Evolutionary conservation across 2,113 vertebrate species (phyloP), one percentile per base, ranked within the genome.

Genomic region (Lycocorax pyrrhopterus): DNA sequence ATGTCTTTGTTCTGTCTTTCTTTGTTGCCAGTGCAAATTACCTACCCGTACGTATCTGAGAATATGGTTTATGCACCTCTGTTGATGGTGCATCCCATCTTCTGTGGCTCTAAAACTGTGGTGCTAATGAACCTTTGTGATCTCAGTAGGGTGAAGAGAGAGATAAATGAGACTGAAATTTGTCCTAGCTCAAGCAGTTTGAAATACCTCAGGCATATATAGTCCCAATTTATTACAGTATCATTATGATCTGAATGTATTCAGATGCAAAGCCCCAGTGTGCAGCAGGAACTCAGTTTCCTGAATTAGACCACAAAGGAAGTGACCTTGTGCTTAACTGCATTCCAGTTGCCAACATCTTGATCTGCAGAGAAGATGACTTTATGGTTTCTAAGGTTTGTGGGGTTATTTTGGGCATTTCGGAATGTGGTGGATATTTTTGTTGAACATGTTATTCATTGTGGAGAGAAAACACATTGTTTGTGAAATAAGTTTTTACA

Each of bases 221-320:
- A 47, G 30, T 53, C 55, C 29, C 13, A 52, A 2, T 85, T 83
- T 71, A 27, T 87, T 83, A 46, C 35, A 67, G 13, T 47, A 13
- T 41, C 30, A 12, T 62, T 89, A 26, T 49, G 30, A 58, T n/a
- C 49, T 89, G 46, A 80, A 43, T 73, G 25, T 85, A 33, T 89
- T 91, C 63, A 53, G 10, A 69, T 79, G 47, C n/a, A 89, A 79
- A 60, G 59, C 58, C 35, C 33, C 43, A 62, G 21, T 83, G n/a
- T 77, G 43, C 55, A 86, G 63, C 78, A 91, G 82, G 67, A 91
- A 69, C 75, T 90, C 68, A 7, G 30, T 77, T 95, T 95, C 81
- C 87, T 85, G 81, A 89, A 53, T 84, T 58, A 51, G 43, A 79
- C 74, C 63, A 87, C 89, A 89, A 58, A 96, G 91, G 78, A 93